Conservation (phyloP, 1,140 invertebrate species). For the Drosophila dunni region DNA sequence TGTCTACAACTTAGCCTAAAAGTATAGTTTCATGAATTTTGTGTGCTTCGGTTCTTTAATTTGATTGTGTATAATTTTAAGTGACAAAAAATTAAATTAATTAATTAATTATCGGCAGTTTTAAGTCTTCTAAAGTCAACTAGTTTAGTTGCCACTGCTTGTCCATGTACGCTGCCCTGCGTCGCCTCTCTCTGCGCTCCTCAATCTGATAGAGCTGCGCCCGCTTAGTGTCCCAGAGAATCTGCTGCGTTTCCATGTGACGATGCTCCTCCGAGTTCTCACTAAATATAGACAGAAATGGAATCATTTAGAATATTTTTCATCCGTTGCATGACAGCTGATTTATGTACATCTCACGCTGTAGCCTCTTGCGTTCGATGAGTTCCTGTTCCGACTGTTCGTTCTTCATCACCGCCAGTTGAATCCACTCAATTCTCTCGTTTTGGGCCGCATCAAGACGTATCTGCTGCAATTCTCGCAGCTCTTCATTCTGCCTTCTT, state of each 20-base stretch:
- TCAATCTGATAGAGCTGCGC: constrained; percentile 71
- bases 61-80: too few species aligned
- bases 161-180: constrained; percentile 49
- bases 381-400: constrained; percentile 52
- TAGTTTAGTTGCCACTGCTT: constrained; percentile 53
- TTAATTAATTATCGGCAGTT: too few species aligned
- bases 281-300: constrained; percentile 20
- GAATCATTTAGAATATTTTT: background rate
- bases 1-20: too few species aligned
- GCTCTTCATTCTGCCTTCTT: constrained; percentile 40
- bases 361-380: constrained; percentile 55
- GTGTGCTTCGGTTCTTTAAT: too few species aligned
- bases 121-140: too few species aligned
- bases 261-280: constrained; percentile 69
- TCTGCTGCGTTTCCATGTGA: constrained; percentile 56
- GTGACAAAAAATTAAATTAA: too few species aligned
- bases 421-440: constrained; percentile 64
- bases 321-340: background rate
- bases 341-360: constrained; percentile 67
- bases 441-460: constrained; percentile 39
- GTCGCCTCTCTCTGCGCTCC: constrained; percentile 46
- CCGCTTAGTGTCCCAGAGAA: constrained; percentile 62
- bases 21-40: too few species aligned
- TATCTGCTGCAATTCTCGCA: constrained; percentile 35
- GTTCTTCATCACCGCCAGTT: constrained; percentile 46